Evolutionary conservation across 2,797 vertebrate species (phyloP).

Genomic region (Sphenopsis melanotis): DNA sequence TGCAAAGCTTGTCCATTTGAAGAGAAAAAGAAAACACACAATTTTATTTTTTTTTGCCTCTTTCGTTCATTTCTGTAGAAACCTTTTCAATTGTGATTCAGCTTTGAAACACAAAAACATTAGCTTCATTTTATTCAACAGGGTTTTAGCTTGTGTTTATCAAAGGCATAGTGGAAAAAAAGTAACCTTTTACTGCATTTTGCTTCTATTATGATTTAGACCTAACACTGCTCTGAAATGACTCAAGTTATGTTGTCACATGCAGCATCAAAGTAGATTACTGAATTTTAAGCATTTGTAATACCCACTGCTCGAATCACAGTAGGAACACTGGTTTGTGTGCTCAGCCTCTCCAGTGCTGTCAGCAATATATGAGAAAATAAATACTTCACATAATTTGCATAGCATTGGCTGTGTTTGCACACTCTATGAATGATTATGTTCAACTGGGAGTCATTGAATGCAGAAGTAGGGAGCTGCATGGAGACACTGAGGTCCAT

Average conservation of each 20-base stretch:
- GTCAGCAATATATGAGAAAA: neutral
- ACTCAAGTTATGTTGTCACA: neutral
- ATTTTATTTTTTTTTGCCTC: slow-evolving; percentile 47
- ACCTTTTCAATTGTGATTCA: slow-evolving; percentile 34
- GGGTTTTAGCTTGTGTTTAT: slow-evolving; percentile 30
- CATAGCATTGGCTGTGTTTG: neutral
- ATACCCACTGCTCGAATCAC: neutral
- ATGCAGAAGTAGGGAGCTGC: neutral
- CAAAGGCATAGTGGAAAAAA: slow-evolving; percentile 1
- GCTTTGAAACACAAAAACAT: slow-evolving; percentile 48
- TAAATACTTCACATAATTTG: neutral
- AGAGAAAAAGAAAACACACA: slow-evolving; percentile 48
- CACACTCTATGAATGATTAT: neutral
- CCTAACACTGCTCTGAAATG: neutral
- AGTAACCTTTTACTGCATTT: neutral
- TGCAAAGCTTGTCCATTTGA: slow-evolving; percentile 52
- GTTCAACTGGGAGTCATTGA: neutral
- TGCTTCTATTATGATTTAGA: neutral
- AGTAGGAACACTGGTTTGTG: neutral
- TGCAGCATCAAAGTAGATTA: neutral
- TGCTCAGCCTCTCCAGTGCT: neutral
- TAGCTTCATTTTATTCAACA: slow-evolving; percentile 38
- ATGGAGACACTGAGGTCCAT: neutral
- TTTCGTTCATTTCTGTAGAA: slow-evolving; percentile 55
- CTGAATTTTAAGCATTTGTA: neutral